These are phyloP conservation scores for Pelobates fuscus DNA, from an alignment of 2,113 vertebrate genomes.

Conservation along the genomic window DNA sequence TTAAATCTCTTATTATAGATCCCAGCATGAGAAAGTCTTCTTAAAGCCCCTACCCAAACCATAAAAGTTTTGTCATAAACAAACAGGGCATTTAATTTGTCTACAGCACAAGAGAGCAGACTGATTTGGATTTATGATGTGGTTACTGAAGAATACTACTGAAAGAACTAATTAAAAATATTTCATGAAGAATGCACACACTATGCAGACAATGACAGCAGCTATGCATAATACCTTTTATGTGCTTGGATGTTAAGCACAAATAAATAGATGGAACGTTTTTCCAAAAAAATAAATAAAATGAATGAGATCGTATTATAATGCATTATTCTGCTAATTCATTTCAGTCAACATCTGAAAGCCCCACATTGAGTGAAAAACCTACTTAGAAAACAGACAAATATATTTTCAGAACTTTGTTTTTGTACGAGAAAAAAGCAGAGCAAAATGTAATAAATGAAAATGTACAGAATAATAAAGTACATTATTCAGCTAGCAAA, in stretches of 20 bases:
- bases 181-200: not conserved
- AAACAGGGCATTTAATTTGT: no score
- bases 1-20: no score
- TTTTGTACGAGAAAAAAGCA: not conserved
- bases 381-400: not conserved
- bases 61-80: no score
- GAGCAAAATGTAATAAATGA: not conserved
- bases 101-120: not conserved
- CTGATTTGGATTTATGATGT: not conserved
- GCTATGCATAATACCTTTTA: not conserved
- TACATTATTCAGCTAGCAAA: not conserved
- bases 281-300: no score
- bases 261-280: no score
- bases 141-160: not conserved
- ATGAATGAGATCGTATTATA: not conserved
- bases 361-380: not conserved
- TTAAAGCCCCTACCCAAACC: no score
- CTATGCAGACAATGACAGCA: not conserved
- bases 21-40: no score
- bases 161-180: not conserved
- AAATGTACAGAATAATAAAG: not conserved
- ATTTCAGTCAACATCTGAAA: not conserved
- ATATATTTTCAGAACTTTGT: not conserved
- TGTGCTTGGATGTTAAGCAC: no score
- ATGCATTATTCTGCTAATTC: not conserved